Conservation (phyloP, 2,888 invertebrate genomes). For the Harpalus rubripes region DNA sequence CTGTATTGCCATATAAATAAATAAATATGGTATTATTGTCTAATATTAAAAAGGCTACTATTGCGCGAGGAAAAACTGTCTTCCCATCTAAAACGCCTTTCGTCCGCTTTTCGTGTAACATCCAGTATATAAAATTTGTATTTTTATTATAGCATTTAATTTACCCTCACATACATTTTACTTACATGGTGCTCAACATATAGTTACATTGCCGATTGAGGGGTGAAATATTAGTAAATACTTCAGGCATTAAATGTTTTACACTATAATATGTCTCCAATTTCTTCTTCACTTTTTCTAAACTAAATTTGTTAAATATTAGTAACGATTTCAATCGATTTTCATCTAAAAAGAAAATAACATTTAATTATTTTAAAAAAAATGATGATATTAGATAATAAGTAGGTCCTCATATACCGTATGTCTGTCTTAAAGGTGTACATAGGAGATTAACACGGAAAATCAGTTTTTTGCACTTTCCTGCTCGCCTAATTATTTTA, state of each 20-base stretch:
- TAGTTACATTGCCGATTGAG: constrained; percentile 43
- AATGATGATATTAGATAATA: too few relatives aligned
- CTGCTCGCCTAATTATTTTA: too few relatives aligned
- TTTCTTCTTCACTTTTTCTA: constrained; percentile 64
- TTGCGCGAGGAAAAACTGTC: too few relatives aligned
- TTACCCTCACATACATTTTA: background rate
- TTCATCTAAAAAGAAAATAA: constrained; percentile 61
- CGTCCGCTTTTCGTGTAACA: background rate
- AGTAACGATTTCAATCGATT: constrained; percentile 52
- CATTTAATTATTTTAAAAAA: background rate
- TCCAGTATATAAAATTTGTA: too few relatives aligned
- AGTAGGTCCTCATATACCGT: too few relatives aligned
- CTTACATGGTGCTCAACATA: constrained; percentile 61
- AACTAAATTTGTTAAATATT: constrained; percentile 62
- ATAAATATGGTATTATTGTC: too few relatives aligned
- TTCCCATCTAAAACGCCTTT: too few relatives aligned
- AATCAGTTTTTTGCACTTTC: too few relatives aligned
- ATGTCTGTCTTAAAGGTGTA: too few relatives aligned
- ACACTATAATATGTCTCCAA: constrained; percentile 62
- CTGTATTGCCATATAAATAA: too few relatives aligned
- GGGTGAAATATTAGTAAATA: constrained; percentile 51
- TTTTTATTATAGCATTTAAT: background rate
- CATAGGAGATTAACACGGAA: too few relatives aligned
- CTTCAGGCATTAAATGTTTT: constrained; percentile 42
- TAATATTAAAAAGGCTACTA: too few relatives aligned